These are phyloP conservation scores for Diceros bicornis DNA, from an alignment of 2,797 vertebrate species.

Conservation along the genomic window DNA sequence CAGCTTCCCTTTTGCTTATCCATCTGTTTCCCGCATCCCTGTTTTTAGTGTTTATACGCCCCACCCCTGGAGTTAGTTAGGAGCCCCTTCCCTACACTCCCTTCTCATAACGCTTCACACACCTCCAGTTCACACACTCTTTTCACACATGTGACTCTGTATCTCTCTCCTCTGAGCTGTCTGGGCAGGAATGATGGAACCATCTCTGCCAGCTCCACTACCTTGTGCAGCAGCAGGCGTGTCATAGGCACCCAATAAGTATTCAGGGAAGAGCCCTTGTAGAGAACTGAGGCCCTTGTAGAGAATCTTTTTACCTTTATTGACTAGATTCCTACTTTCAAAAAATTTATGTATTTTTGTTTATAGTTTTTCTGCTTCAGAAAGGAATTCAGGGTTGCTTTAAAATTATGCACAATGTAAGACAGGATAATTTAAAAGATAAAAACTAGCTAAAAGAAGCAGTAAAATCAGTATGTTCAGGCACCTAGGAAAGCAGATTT, in stretches of 20 bases:
- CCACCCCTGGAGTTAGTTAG: not conserved
- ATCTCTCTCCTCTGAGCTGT: not conserved
- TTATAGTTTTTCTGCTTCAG: constrained; percentile 45
- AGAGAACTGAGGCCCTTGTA: not conserved
- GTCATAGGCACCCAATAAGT: rapidly evolving
- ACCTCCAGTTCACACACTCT: not conserved
- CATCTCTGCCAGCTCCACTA: not conserved
- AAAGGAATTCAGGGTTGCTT: constrained; percentile 59
- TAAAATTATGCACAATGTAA: constrained; percentile 50
- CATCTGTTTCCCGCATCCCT: not conserved
- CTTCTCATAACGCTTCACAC: not conserved
- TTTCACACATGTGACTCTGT: rapidly evolving
- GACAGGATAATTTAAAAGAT: constrained; percentile 23
- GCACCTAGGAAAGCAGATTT: constrained; percentile 22
- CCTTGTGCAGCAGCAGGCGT: not conserved
- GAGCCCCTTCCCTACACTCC: not conserved
- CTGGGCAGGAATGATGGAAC: not conserved
- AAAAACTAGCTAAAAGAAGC: constrained; percentile 35
- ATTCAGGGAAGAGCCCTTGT: not conserved
- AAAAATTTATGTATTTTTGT: constrained; percentile 1
- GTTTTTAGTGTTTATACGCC: not conserved
- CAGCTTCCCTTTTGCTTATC: not conserved
- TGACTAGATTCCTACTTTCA: constrained; percentile 6
- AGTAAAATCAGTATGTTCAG: constrained; percentile 20
- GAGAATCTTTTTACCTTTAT: constrained; percentile 30